Evolutionary conservation across 2,888 invertebrate genomes (phyloP), one percentile per base, ranked within the genome.

Genomic region (Flexamia atlantica): DNA sequence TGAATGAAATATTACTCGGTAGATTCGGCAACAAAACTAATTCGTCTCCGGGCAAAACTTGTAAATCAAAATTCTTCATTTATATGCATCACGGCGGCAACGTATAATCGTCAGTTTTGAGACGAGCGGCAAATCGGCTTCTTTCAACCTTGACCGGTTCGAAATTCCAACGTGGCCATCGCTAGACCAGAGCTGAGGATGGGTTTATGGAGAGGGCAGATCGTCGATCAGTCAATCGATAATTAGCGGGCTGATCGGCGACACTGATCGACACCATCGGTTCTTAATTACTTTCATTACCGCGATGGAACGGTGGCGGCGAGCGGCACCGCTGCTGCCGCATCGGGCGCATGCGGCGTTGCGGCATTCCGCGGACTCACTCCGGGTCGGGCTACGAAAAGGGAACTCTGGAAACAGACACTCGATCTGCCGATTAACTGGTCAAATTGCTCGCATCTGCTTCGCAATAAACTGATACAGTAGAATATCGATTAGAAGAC

Each of bases 191-290:
- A 10, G 53, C 53, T 53, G 23, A 23, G 30, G 68, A 68, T 68
- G n/a, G 68, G 28, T 68, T 68, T 68, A 68, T 68, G 68, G 28
- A n/a, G 30, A 32, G 68, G 32, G 30, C 17, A 68, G 30, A 4
- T 68, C 68, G 68, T 68, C 68, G 17, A 28, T 68, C 68, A 68
- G 68, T 68, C 68, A 68, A 68, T 30, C 68, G 68, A 68, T 68
- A 68, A 68, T 68, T 68, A 68, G 68, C 68, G 68, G 68, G 68
- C 32, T 60, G 30, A 30, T 68, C 68, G 68, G 30, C 68, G 68
- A 68, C 60, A 60, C 60, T 60, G 60, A 60, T 60, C 60, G 28
- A 60, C 68, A 68, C 68, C 68, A 32, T 23, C 30, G 30, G 32
- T 32, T 32, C 68, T 68, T 68, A 68, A 68, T 68, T 68, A 68